These are phyloP conservation scores for Rhegmatorhina hoffmannsi DNA, from an alignment of 2,113 vertebrate genomes.

Conservation along the genomic window DNA sequence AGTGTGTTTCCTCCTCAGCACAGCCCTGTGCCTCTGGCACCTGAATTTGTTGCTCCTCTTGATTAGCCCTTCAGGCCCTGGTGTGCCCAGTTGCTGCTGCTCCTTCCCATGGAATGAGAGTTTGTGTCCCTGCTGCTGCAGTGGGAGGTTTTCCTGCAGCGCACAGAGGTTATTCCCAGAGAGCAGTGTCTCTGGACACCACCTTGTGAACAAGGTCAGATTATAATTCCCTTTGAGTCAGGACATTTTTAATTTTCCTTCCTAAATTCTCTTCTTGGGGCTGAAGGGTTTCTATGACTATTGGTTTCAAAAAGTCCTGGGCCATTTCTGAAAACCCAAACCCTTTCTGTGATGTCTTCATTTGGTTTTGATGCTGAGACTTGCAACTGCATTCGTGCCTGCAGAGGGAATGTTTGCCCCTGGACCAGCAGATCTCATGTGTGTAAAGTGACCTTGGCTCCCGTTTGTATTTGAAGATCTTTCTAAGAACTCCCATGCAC, in stretches of 20 bases:
- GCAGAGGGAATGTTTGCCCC: not conserved
- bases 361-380: not conserved
- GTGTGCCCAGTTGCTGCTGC: not conserved
- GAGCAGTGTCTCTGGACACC: not conserved
- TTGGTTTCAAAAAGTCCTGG: not conserved
- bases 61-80: not conserved
- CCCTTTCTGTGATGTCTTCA: not conserved
- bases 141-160: not conserved
- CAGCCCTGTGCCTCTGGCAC: not conserved
- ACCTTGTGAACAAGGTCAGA: not conserved
- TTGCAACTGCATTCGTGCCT: not conserved
- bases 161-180: not conserved
- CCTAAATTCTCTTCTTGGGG: not conserved
- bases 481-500: constrained; percentile 1
- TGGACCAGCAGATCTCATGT: not conserved
- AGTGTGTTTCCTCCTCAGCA: not conserved
- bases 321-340: not conserved
- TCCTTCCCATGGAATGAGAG: not conserved
- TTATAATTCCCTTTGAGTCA: not conserved
- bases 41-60: not conserved
- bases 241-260: not conserved
- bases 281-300: not conserved
- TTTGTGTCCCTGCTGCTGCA: not conserved
- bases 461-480: not conserved
- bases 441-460: not conserved